Base-by-base conservation (phyloP, 2,113 vertebrate species). In the Antechinus flavipes region DNA sequence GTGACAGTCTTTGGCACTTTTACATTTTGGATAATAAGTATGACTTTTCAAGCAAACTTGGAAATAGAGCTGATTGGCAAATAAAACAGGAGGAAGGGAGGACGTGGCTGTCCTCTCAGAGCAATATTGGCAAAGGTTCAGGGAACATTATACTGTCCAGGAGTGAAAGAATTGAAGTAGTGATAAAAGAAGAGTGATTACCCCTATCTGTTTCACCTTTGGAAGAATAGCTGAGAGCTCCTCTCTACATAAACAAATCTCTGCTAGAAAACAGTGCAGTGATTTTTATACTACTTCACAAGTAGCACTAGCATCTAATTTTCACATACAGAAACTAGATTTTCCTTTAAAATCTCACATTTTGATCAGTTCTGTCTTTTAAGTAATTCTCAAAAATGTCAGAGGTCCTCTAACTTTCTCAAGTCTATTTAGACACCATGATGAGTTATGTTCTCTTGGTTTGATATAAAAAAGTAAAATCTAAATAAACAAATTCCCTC, bases 11-110 rank as follows among this genome's bases (percentile, higher is more conserved):
- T 94, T 92, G 54, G 95, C 97, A 93, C 94, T 97, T 90, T 96
- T 94, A 94, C 93, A 92, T 92, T 94, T 95, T 97, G 97, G 96
- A 94, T 98, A 97, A 96, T 26, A 90, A 96, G 93, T 61, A 3
- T 95, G 54, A 96, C 50, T 97, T 93, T 95, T 94, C 24, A 2
- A 95, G 93, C 50, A 97, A 94, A 97, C 54, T 94, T 91, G 58
- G 94, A 97, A 96, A 97, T 46, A 92, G 26, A 50, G 23, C 90
- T 95, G 52, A n/a, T 30, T 96, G 54, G 53, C 96, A 98, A 90
- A 49, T 61, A 93, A 94, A 61, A 5, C 50, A 49, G 47, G 53
- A 25, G 92, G 53, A 52, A 92, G 53, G 93, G 53, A 96, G 49
- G 90, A 50, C 93, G 92, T 54, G 26, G 76, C 91, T 25, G 54